A percentile compares a stretch with the other conserved stretches of the same genome.
phyloP scores from a whole-genome alignment of 2,888 invertebrate species.

The Andrena flavipes region DNA sequence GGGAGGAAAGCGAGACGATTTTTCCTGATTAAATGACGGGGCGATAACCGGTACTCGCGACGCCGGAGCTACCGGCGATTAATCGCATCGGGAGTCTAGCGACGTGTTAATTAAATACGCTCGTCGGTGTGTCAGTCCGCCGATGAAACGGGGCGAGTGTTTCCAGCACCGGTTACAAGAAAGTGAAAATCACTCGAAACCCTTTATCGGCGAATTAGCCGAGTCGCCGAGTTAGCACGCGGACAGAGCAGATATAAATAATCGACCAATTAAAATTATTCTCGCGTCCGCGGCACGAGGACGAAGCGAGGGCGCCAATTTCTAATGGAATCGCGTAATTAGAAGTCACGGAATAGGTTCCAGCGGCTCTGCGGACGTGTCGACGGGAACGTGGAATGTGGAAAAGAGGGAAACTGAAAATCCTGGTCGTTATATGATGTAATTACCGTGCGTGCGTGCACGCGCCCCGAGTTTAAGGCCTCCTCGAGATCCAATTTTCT shows the following conservation, averaged over 20 bases:
- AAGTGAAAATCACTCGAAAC: no score
- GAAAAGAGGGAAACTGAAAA: background rate
- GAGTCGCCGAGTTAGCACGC: conserved; percentile 1
- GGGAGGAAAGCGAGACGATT: background rate
- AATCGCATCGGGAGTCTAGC: conserved; percentile 17
- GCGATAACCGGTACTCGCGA: background rate
- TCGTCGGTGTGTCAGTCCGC: no score
- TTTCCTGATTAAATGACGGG: conserved; percentile 29
- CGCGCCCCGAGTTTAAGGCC: conserved; percentile 19
- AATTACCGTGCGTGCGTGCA: conserved; percentile 35
- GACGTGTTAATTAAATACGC: conserved; percentile 34
- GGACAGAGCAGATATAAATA: background rate
- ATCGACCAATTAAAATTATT: conserved; percentile 34
- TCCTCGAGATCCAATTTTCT: conserved; percentile 54
- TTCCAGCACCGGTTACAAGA: no score
- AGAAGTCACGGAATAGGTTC: conserved; percentile 5
- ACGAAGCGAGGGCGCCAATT: background rate
- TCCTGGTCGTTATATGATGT: conserved; percentile 46
- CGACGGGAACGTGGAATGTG: background rate
- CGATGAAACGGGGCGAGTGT: no score
- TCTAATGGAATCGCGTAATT: conserved; percentile 10
- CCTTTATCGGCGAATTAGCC: conserved; percentile 19
- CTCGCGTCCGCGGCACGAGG: background rate
- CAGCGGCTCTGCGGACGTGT: background rate
- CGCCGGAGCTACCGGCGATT: background rate